Evolutionary conservation across 2,797 vertebrate species (phyloP), one percentile per base, ranked within the genome.

Genomic region (Poeciliopsis paucimaculata): DNA sequence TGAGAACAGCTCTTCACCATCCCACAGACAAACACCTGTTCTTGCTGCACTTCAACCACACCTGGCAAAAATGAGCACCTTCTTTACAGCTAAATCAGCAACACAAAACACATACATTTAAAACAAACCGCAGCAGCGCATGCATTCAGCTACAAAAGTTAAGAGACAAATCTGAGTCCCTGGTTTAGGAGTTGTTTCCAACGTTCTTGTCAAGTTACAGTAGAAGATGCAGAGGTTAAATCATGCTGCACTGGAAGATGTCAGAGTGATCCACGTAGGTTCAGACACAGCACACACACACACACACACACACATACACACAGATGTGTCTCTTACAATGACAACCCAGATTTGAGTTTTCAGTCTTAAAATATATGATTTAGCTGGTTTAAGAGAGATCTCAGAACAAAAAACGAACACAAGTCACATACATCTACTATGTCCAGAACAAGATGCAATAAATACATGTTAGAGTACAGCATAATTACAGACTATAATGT

Each of bases 1-100:
- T 62, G 75, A 89, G 86, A 87, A 84, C 89, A 43, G 13, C 83
- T 89, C 90, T 88, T 77, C 82, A 90, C 78, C 81, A 85, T 72
- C 89, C 79, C 87, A 90, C 86, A 77, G 84, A 90, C 85, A 88
- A 89, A 93, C 91, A 91, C 80, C 88, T 87, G 87, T 78, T 85
- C 80, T 81, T 77, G 83, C 84, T 78, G 86, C 86, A 89, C 88
- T 91, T 85, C 81, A 91, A 90, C 82, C n/a, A 13, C 72, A 89
- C 82, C 86, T 83, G 77, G 70, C 68, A 77, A 89, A 89, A 86
- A 90, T 72, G 72, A 85, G 73, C 75, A 66, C 64, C 57, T 20
- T 78, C 76, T 82, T 86, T 71, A 82, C 77, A 76, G 81, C 83
- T 82, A 78, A 57, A 79, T 84, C 70, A 20, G 49, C 36, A 8